Base-by-base conservation (phyloP, 2,797 vertebrate species). In the Manis pentadactyla region DNA sequence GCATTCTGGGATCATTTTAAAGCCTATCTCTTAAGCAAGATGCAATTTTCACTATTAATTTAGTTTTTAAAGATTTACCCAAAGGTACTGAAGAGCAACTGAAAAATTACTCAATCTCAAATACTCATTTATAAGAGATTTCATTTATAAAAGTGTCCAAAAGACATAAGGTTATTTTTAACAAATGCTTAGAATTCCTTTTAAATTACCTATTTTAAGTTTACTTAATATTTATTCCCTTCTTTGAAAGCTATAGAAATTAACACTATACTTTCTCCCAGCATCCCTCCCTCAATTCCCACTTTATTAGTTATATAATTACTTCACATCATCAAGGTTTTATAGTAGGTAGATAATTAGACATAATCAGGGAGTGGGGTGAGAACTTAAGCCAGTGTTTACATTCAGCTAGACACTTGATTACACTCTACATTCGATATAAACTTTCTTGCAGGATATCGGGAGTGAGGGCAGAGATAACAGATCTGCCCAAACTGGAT, bases 41-140 rank as follows among this genome's bases (percentile, higher is more conserved):
- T 19, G 4, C 0, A n/a, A 57, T 42, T 75, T 87, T 71, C 42
- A 51, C 39, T 69, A 23, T 57, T 31, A 21, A 87, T 69, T n/a
- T 89, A 51, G 17, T 27, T 82, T 51, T 29, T 49, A 9, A 39
- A 57, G 15, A 87, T 63, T 77, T 92, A 27, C 57, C 21, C 39
- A 29, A 88, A 61, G 29, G 3, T 46, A 68, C 46, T 49, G 19
- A 68, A 49, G 25, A 90, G 21, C 11, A 90, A 87, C 7, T 74
- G 31, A 84, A 91, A 87, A 83, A 49, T 81, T 66, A 92, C 23
- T 82, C n/a, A 85, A 49, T 71, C 63, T 94, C 66, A 74, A 49
- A 63, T 86, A 77, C 77, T 94, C 39, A 89, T 71, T 59, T 21
- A 19, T 7, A 66, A 64, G 53, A n/a, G 11, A 73, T 78, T 94